These are phyloP conservation scores for Bedellia somnulentella DNA, from an alignment of 2,888 invertebrate genomes.

Conservation along the genomic window DNA sequence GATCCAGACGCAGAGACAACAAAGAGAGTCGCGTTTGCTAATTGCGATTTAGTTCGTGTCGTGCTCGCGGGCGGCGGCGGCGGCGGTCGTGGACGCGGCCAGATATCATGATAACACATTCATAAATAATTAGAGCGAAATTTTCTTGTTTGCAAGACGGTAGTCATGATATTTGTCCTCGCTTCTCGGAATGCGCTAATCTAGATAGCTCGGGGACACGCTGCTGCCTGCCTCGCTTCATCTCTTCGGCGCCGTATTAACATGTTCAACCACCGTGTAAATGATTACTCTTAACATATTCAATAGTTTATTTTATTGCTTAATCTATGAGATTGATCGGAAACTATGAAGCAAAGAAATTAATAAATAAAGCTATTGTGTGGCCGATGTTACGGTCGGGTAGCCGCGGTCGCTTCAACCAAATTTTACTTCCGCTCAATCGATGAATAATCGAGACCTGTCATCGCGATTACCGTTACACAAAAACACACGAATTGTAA, in stretches of 20 bases:
- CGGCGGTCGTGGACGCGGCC: slow-evolving; percentile 46
- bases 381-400: slow-evolving; percentile 47
- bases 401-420: slow-evolving; percentile 34
- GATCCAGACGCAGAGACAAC: slow-evolving; percentile 45
- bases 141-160: slow-evolving; percentile 62
- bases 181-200: slow-evolving; percentile 49
- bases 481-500: no score
- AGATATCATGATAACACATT: slow-evolving; percentile 62
- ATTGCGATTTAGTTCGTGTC: slow-evolving; percentile 60
- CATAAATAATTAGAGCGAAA: slow-evolving; percentile 63
- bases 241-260: slow-evolving; percentile 7
- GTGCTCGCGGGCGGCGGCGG: slow-evolving; percentile 41
- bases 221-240: no score
- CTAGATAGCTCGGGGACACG: slow-evolving; percentile 51
- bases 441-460: slow-evolving; percentile 51
- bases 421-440: slow-evolving; percentile 48
- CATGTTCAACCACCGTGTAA: slow-evolving; percentile 2
- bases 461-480: slow-evolving; percentile 37
- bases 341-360: no score
- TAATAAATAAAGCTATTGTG: no score
- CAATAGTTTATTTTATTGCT: no score
- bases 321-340: no score
- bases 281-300: no score
- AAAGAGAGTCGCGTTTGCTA: slow-evolving; percentile 61
- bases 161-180: slow-evolving; percentile 56